Base-by-base conservation (phyloP, 64 coral and sea anemone genomes). In the Pocillopora damicornis region DNA sequence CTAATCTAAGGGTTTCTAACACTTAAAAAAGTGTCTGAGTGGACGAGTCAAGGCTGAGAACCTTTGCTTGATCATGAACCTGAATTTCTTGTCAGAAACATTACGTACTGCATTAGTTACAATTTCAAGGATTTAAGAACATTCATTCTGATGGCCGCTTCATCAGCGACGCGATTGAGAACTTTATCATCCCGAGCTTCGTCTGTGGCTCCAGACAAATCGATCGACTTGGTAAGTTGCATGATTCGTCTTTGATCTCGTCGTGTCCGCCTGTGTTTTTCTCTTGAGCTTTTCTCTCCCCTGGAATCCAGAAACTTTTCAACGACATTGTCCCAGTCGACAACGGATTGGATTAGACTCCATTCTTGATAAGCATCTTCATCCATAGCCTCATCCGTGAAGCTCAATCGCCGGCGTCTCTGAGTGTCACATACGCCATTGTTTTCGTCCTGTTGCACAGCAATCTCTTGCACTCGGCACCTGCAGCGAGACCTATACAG, bases 291-390 rank as follows among this genome's bases (percentile, higher is more conserved):
- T 11, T 59, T 2, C 63, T 84, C 76, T 36, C 90, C 90, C 38
- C 75, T 92, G n/a, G 76, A 87, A 66, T 92, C 90, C 38, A 92
- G 65, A 56, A 87, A 92, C 66, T 92, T 92, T 18, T 92, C 90
- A 22, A 87, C 80, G 37, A 92, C 87, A 8, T 35, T 37, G 26
- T 72, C 18, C 90, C 90, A 92, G 38, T 92, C 90, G 10, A 92
- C 90, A 2, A 92, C 90, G 13, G 63, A 87, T 12, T 92, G 75
- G 18, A 92, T 92, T 1, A 79, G 75, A 67, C 72, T 63, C 74
- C 23, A 66, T 22, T 84, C 38, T 51, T 60, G 64, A 34, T 2
- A 64, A 3, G 30, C 66, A 30, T 23, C 25, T 60, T 75, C 90
- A 12, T 58, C 65, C 34, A 87, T 60, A 7, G 13, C 63, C n/a